Evolutionary conservation across 1,140 invertebrate genomes (phyloP), one percentile per base, ranked within the genome.

Genomic region (Drosophila kikkawai): DNA sequence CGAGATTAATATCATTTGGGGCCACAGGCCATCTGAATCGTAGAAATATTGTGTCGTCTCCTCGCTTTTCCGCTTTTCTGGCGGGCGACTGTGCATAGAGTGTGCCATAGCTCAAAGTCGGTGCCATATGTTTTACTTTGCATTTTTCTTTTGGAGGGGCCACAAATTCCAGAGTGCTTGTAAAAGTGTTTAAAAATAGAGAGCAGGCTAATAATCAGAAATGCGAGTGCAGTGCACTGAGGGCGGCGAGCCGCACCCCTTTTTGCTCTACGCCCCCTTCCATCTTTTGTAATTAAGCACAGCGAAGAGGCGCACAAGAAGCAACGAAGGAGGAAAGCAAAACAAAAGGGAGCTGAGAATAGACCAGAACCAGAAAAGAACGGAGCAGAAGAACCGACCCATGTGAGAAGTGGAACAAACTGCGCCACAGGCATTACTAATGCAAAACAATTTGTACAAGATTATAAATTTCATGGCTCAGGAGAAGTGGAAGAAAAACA

Each of bases 171-270:
- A 84, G 64, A 84, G 50, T 36, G 68, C 77, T 84, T 80, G 81
- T 84, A 84, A 83, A 83, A 84, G 47, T 65, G 63, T 80, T 80
- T 84, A 84, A 84, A 84, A 84, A 84, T 84, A 84, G 74, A 84
- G 75, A 77, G 50, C 73, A 37, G 58, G 70, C 70, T 80, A 83
- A 83, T 80, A 84, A 84, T 76, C 76, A 64, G 78, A 83, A 63
- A 42, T 64, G 67, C 76, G 74, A 71, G 50, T 81, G 79, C 75
- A 79, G 32, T 79, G 76, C 76, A 79, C 64, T 69, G 76, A 80
- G 76, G 77, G 76, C 69, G 63, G 36, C 13, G 58, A 53, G 22
- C 60, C 56, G 44, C 50, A 37, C 59, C 56, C 64, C 68, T 41
- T 34, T 44, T 29, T 19, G 37, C 0, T 15, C 7, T 13, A 11